Evolutionary conservation across 2,797 vertebrate species (phyloP).

Genomic region (Neosilurus hyrtlii): DNA sequence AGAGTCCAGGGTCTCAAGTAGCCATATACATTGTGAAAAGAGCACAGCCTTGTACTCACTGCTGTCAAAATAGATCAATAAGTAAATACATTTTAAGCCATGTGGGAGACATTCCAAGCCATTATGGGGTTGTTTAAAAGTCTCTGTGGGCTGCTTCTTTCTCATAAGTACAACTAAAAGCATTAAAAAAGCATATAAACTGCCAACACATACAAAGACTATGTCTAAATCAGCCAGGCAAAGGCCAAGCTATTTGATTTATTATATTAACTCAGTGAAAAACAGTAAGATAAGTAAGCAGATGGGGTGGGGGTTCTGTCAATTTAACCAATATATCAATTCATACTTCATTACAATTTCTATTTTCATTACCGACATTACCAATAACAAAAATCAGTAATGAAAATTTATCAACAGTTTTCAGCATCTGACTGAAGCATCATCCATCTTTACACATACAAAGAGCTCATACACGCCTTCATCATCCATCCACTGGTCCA

Average conservation of each 20-base stretch:
- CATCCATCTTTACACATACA: background rate
- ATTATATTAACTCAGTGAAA: slow-evolving; percentile 35
- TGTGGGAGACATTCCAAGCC: slow-evolving; percentile 47
- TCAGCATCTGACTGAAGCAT: slow-evolving; percentile 4
- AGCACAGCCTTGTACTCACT: slow-evolving; percentile 31
- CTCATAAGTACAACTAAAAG: slow-evolving; percentile 45
- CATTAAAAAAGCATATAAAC: slow-evolving; percentile 36
- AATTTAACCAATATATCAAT: slow-evolving; percentile 36
- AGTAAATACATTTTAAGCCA: slow-evolving; percentile 46
- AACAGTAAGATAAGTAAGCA: slow-evolving; percentile 31
- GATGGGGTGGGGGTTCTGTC: background rate
- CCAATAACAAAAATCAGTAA: background rate
- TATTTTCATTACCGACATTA: background rate
- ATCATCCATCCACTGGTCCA: background rate
- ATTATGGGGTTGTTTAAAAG: slow-evolving; percentile 45
- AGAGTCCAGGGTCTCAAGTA: slow-evolving; percentile 35
- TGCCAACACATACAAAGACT: slow-evolving; percentile 41
- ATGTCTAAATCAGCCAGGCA: slow-evolving; percentile 31
- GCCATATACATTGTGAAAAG: slow-evolving; percentile 43
- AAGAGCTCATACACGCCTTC: background rate
- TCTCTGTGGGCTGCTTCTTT: slow-evolving; percentile 41
- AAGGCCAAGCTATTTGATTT: slow-evolving; percentile 28
- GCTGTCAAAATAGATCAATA: slow-evolving; percentile 54
- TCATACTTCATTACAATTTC: background rate
- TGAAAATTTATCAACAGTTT: background rate